Conservation (phyloP, 2,888 invertebrate species). For the Prosapia bicincta region DNA sequence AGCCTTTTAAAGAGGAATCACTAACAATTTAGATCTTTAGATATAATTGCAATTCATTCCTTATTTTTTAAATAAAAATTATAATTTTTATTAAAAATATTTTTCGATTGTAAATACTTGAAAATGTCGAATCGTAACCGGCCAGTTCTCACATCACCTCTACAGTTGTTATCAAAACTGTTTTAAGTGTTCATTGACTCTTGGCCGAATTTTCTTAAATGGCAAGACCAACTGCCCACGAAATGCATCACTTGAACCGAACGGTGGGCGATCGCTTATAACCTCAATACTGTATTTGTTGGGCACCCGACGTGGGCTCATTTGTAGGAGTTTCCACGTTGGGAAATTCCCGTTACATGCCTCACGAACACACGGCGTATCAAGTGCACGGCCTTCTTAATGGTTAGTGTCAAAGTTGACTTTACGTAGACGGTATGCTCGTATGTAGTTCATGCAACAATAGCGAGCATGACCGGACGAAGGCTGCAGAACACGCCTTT, state of each 20-base stretch:
- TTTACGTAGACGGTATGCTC: background rate
- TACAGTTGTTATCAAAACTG: too few species aligned
- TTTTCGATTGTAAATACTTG: too few species aligned
- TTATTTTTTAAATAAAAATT: too few species aligned
- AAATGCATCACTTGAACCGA: background rate
- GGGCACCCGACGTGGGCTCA: background rate
- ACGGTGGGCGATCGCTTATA: background rate
- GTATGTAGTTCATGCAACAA: background rate
- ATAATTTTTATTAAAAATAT: too few species aligned
- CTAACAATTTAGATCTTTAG: too few species aligned
- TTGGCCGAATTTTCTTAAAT: background rate
- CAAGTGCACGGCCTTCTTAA: background rate
- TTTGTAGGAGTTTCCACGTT: background rate
- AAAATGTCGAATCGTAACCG: too few species aligned
- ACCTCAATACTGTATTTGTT: background rate
- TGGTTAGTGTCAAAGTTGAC: background rate
- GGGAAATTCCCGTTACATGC: background rate
- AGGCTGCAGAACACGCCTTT: background rate
- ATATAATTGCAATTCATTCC: too few species aligned
- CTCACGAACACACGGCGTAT: background rate
- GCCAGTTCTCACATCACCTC: too few species aligned
- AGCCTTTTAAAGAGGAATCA: too few species aligned
- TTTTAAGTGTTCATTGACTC: background rate
- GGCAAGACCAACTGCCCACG: background rate
- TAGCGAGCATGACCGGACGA: background rate